These are phyloP conservation scores for Pseudorhiza aurosa DNA, from an alignment of 30 jellyfish, hydroid and myxozoan genomes.

Conservation along the genomic window DNA sequence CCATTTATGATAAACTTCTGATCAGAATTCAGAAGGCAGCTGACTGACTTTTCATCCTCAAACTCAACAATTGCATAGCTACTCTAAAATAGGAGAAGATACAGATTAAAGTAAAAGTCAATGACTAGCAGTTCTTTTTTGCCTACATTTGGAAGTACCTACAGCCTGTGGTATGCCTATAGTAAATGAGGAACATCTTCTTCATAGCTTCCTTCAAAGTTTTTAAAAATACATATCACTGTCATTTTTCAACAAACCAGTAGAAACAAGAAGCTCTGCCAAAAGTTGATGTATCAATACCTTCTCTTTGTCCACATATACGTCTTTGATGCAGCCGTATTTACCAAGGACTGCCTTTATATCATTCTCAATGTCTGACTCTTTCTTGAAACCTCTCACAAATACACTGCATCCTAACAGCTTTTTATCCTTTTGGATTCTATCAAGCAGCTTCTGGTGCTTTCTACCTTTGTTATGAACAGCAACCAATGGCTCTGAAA, in stretches of 20 bases:
- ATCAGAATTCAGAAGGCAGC: neutral
- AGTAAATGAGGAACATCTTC: no score
- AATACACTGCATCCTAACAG: constrained; percentile 59
- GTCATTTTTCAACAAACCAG: no score
- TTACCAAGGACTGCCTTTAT: constrained; percentile 23
- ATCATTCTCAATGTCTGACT: constrained; percentile 47
- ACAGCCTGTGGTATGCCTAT: no score
- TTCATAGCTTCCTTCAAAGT: no score
- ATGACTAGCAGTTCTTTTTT: no score
- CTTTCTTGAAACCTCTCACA: constrained; percentile 72
- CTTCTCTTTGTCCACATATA: constrained; percentile 87
- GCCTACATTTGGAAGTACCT: no score
- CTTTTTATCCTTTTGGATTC: constrained; percentile 8
- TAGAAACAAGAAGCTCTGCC: no score
- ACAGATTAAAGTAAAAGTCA: no score
- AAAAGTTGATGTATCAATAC: constrained; percentile 22
- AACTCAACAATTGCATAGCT: constrained; percentile 75
- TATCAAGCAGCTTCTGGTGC: constrained; percentile 46
- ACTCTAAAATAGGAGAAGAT: constrained; percentile 58
- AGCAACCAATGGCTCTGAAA: constrained; percentile 23
- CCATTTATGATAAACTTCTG: constrained; percentile 43
- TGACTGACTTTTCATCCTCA: constrained; percentile 32
- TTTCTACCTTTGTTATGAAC: constrained; percentile 69
- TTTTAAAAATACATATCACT: no score
- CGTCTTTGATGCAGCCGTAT: constrained; percentile 63